These are phyloP conservation scores for Acanthosepion pharaonis DNA, from an alignment of 2,888 invertebrate species.

Conservation along the genomic window DNA sequence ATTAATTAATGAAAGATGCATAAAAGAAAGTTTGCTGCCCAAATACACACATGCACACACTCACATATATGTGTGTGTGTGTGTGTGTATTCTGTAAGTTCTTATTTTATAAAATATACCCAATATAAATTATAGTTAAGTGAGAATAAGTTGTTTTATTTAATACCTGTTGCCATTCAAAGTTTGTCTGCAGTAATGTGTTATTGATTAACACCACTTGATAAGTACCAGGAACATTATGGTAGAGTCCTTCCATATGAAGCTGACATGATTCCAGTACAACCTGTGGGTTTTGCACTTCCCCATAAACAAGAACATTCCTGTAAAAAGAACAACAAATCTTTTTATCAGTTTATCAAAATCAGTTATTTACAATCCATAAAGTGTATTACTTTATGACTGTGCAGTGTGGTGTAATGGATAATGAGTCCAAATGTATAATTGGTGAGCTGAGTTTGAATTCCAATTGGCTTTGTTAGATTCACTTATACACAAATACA, in stretches of 20 bases:
- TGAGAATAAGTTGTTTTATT: not conserved
- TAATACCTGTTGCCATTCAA: slow-evolving; percentile 67
- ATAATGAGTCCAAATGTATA: too few species aligned
- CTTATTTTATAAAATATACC: not conserved
- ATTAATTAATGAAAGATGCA: not conserved
- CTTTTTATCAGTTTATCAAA: not conserved
- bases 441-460: too few species aligned
- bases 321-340: slow-evolving; percentile 54
- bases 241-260: slow-evolving; percentile 67
- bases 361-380: not conserved
- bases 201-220: slow-evolving; percentile 69
- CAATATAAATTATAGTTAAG: not conserved
- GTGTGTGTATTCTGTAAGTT: not conserved
- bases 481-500: too few species aligned
- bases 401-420: too few species aligned
- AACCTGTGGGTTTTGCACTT: slow-evolving; percentile 71
- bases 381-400: not conserved
- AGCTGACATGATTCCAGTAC: slow-evolving; percentile 69
- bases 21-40: too few species aligned
- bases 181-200: slow-evolving; percentile 68
- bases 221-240: slow-evolving; percentile 65
- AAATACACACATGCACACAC: not conserved
- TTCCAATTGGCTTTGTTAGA: too few species aligned
- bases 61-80: slow-evolving; percentile 65
- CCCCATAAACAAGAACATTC: slow-evolving; percentile 63